Base-by-base conservation (phyloP, 2,888 invertebrate genomes). In the Parnassius glacialis region DNA sequence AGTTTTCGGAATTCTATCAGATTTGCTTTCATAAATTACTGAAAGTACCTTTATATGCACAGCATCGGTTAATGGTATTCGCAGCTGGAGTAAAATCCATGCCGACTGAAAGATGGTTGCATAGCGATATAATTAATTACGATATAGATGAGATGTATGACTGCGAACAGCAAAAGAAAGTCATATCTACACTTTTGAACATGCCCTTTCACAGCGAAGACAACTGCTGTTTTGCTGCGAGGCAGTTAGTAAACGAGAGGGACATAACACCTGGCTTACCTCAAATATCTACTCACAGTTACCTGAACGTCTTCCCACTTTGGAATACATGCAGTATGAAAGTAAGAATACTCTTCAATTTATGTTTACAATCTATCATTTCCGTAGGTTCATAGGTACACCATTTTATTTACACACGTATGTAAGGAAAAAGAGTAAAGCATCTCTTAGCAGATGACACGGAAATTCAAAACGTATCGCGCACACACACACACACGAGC, bases 241-340 rank as follows among this genome's bases (percentile, higher is more conserved):
- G 78, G 47, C 83, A 81, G 53, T 66, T 86, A 9, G 76, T 87
- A 0, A 80, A 66, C 65, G 65, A 81, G 2, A 70, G 61, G 41
- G 80, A 85, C 59, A 71, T 86, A 12, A 56, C 65, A 9, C 78
- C 78, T 2, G 85, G 83, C 0, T 45, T 55, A 20, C 67, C 80
- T 0, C 78, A 79, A 62, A 61, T 66, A 10, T 68, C 79, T 0
- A 76, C 80, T 0, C 80, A 70, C 57, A 74, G 70, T 20, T 72
- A 79, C 64, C 66, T 82, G 13, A 87, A 86, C 61, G 71, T 80
- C 12, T 68, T 80, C 1, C 84, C 86, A 10, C 79, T 80, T 13
- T 87, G 86, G 86, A 79, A 80, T 59, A 70, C 76, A 3, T 83
- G 81, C 58, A 71, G 74, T 42, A 65, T 67, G 10, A 65, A 73